Evolutionary conservation across 2,888 invertebrate species (phyloP).

Genomic region (Eristalinus aeneus): DNA sequence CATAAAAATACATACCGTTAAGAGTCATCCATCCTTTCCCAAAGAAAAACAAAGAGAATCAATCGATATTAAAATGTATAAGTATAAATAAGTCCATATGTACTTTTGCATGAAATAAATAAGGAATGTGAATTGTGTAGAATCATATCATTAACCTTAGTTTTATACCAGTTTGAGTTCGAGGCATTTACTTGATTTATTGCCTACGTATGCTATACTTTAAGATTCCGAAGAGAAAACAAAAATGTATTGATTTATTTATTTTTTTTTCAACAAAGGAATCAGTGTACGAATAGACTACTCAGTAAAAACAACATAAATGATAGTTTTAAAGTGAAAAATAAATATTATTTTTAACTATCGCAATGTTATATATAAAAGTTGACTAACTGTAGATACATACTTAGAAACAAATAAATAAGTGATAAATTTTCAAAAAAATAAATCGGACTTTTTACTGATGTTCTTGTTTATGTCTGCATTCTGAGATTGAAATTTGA

Average conservation of each 20-base stretch:
- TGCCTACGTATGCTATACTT: constrained; percentile 5
- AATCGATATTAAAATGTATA: constrained; percentile 5
- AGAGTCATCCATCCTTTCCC: constrained; percentile 19
- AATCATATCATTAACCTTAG: constrained; percentile 68
- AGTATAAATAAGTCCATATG: constrained; percentile 47
- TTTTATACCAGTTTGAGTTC: constrained; percentile 38
- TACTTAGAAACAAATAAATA: constrained; percentile 70
- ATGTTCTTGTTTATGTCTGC: no score
- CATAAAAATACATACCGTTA: constrained; percentile 10
- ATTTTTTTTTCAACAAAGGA: constrained; percentile 24
- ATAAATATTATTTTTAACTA: constrained; percentile 60
- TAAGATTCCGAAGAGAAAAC: constrained; percentile 7
- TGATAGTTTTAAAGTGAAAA: constrained; percentile 1
- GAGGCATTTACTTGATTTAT: constrained; percentile 6
- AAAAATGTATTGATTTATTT: no score
- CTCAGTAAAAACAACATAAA: constrained; percentile 15
- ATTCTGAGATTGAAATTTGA: no score
- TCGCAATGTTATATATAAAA: constrained; percentile 69
- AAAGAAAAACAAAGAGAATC: constrained; percentile 12
- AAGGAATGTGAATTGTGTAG: constrained; percentile 61
- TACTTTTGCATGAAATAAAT: constrained; percentile 43
- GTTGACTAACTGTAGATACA: constrained; percentile 71
- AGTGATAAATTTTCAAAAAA: constrained; percentile 71
- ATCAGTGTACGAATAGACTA: constrained; percentile 55
- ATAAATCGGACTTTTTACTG: background rate